Evolutionary conservation across 2,797 vertebrate species (phyloP), one percentile per base, ranked within the genome.

Genomic region (Siniperca undulata): DNA sequence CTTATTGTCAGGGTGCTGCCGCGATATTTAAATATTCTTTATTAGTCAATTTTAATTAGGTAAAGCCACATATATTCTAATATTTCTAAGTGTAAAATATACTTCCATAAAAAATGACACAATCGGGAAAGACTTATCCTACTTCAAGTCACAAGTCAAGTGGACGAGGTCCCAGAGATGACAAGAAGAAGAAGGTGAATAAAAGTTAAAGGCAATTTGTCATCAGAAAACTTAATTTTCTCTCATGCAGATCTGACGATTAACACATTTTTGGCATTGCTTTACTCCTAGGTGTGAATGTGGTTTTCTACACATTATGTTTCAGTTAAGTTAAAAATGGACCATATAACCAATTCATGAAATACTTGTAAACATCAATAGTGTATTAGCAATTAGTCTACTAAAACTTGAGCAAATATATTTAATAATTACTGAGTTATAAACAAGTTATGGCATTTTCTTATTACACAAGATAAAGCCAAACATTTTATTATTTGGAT

Each of bases 31-130:
- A 36, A 42, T 61, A 17, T 74, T 10, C 7, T 58, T 53, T 74
- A 34, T 76, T 52, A 55, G 22, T 58, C 16, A 9, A 42, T 38
- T 67, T 77, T 68, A 67, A 59, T 68, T 68, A 20, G 16, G 22
- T 34, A 12, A 55, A 77, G 20, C 13, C 42, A 59, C 4, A 30
- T 22, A 5, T 66, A 27, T 75, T 30, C 0, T 14, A 38, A 69
- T 36, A 68, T 58, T 42, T 71, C 5, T 64, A 11, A 42, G 12
- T 74, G 1, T 46, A 69, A 73, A 55, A 61, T 40, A 0, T 71
- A 40, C 22, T 46, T 56, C 30, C 1, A 5, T 50, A 22, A 20
- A 11, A 60, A 50, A 24, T 13, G 0, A 67, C 22, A 58, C 27
- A 38, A 42, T 30, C 50, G 19, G n/a, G 36, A 53, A 17, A 44